A percentile compares a stretch with the other conserved stretches of the same genome.
Conservation (phyloP, 2,888 invertebrate species). For the Lithosia quadra region DNA sequence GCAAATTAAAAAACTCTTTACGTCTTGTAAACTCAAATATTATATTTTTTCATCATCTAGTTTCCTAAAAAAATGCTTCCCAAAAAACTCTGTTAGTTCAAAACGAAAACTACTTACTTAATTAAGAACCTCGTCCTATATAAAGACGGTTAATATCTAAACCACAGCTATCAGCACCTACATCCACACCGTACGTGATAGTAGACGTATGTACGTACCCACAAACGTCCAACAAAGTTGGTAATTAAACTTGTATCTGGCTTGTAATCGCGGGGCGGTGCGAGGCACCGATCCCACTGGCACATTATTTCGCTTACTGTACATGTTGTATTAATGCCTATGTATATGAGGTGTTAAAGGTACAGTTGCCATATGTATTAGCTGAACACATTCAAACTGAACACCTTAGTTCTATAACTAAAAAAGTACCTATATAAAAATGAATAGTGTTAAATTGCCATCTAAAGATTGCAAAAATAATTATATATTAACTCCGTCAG, state of each 20-base stretch:
- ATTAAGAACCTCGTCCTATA: background rate
- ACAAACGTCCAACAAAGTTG: conserved; percentile 23
- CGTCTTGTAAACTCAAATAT: too few species aligned
- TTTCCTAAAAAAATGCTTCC: too few species aligned
- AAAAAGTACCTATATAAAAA: too few species aligned
- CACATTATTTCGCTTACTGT: background rate
- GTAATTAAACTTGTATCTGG: conserved; percentile 47
- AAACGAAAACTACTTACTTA: too few species aligned
- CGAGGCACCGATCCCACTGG: conserved; percentile 39
- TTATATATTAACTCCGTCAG: too few species aligned
- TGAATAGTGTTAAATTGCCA: too few species aligned
- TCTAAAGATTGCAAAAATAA: too few species aligned
- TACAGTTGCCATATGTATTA: background rate
- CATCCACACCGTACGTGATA: background rate
- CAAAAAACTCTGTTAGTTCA: too few species aligned
- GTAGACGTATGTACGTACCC: background rate
- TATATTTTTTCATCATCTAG: too few species aligned
- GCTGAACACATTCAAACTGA: too few species aligned
- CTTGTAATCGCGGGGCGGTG: conserved; percentile 38
- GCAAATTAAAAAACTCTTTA: too few species aligned
- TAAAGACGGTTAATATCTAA: background rate
- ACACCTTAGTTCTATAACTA: too few species aligned
- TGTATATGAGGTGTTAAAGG: background rate
- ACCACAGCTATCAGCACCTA: background rate
- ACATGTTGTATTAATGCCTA: conserved; percentile 6